phyloP scores from a whole-genome alignment of 2,888 invertebrate genomes.

The Pogonocherus hispidulus region DNA sequence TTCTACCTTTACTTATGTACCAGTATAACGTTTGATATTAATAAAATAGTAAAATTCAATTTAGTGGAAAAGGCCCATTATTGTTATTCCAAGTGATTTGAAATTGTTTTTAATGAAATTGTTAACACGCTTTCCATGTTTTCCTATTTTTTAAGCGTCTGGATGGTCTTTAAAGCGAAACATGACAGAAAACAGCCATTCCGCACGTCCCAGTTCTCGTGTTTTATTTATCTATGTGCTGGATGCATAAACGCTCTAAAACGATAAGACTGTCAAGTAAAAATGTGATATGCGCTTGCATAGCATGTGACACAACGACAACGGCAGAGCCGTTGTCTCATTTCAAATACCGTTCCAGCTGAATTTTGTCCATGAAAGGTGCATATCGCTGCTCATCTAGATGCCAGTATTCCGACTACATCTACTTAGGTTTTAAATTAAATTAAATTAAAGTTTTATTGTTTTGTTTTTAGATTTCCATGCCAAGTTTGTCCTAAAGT shows the following conservation, averaged over 20 bases:
- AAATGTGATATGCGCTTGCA: not conserved
- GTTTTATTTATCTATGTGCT: not conserved
- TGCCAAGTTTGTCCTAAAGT: too few species aligned
- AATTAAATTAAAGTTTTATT: not conserved
- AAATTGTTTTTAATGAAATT: too few species aligned
- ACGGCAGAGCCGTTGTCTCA: not conserved
- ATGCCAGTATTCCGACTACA: not conserved
- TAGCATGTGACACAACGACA: not conserved
- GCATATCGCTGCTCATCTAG: not conserved
- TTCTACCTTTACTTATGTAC: too few species aligned
- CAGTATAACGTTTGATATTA: too few species aligned
- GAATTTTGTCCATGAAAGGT: not conserved
- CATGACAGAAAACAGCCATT: not conserved
- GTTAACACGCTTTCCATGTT: too few species aligned
- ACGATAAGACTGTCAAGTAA: slow-evolving; percentile 1
- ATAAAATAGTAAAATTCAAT: too few species aligned
- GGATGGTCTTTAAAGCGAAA: too few species aligned
- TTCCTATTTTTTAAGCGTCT: too few species aligned
- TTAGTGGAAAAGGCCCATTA: too few species aligned
- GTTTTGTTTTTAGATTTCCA: too few species aligned
- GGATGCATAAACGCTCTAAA: not conserved
- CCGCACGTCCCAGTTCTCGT: not conserved
- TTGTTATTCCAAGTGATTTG: too few species aligned
- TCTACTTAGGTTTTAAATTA: not conserved
- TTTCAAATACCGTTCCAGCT: not conserved